phyloP scores from a whole-genome alignment of 2,888 invertebrate species.

The Chaitophorus viminalis region DNA sequence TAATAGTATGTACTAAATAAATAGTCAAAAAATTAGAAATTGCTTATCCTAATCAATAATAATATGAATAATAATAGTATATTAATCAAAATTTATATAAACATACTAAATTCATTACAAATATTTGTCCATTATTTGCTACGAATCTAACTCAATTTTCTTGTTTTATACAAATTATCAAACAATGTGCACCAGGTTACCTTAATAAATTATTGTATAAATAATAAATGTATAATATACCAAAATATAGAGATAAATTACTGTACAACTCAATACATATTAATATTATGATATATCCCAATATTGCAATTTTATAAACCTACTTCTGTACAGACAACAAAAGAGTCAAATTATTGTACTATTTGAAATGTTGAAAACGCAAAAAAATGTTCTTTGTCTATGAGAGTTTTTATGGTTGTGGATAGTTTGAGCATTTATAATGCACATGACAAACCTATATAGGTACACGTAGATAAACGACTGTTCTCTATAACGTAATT shows the following conservation, averaged over 20 bases:
- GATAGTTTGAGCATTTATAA: not conserved
- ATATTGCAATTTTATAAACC: too few relatives aligned
- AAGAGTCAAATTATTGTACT: not conserved
- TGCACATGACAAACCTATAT: not conserved
- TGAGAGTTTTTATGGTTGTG: not conserved
- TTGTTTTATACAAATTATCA: not conserved
- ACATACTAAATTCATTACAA: not conserved
- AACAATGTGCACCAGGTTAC: not conserved
- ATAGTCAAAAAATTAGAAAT: not conserved
- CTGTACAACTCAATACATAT: too few relatives aligned
- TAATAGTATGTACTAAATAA: not conserved
- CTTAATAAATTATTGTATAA: too few relatives aligned
- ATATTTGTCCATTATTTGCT: conserved; percentile 1
- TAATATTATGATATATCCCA: too few relatives aligned
- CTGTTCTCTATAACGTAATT: conserved; percentile 42
- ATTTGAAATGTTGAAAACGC: not conserved
- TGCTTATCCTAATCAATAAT: not conserved
- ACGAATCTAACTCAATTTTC: not conserved
- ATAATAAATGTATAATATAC: not conserved
- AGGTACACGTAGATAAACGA: not conserved
- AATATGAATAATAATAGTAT: conserved; percentile 17
- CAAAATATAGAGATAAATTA: too few relatives aligned
- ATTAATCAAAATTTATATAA: not conserved
- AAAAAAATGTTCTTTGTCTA: not conserved
- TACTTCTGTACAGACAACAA: too few relatives aligned